These are phyloP conservation scores for Chionoecetes opilio DNA, from an alignment of 1,140 invertebrate genomes.

Conservation along the genomic window DNA sequence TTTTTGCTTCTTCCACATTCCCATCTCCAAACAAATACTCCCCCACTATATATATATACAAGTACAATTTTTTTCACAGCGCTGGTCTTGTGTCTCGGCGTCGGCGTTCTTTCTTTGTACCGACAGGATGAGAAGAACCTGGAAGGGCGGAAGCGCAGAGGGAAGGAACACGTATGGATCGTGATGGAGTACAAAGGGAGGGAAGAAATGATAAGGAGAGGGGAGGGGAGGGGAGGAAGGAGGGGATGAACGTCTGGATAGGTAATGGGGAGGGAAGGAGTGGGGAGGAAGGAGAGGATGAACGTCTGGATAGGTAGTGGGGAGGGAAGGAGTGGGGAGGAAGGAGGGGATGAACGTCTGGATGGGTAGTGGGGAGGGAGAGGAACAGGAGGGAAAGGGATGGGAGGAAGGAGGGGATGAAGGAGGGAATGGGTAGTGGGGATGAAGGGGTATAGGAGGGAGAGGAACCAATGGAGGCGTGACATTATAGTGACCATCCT, in stretches of 20 bases:
- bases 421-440: too few species aligned
- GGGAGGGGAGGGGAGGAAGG: neutral
- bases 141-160: neutral
- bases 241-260: neutral
- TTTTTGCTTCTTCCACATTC: too few species aligned
- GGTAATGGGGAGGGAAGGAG: neutral
- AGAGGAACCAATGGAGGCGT: neutral
- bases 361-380: neutral
- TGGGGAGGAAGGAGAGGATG: neutral
- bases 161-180: conserved; percentile 22
- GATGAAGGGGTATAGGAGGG: neutral
- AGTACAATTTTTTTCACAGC: too few species aligned
- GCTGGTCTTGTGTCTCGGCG: neutral
- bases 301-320: neutral
- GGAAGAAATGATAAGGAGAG: conserved; percentile 36
- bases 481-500: neutral
- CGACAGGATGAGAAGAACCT: neutral
- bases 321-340: neutral
- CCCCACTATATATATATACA: too few species aligned
- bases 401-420: neutral
- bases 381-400: neutral
- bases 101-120: neutral
- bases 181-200: neutral
- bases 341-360: neutral
- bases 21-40: too few species aligned